These are phyloP conservation scores for Antitype chi DNA, from an alignment of 2,888 invertebrate species.

Conservation along the genomic window DNA sequence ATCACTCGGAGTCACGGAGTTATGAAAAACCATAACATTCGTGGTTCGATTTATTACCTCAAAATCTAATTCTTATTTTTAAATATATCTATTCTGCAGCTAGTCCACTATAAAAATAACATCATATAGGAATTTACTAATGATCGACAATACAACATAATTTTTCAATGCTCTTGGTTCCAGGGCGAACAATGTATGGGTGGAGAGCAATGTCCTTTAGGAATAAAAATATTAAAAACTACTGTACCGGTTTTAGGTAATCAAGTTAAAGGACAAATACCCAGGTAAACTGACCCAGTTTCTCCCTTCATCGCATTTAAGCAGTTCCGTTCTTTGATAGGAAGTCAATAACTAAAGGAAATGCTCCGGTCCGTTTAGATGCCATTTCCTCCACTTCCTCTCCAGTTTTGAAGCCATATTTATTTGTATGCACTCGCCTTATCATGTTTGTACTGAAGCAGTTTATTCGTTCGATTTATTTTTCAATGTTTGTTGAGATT, in stretches of 20 bases:
- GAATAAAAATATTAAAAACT: neutral
- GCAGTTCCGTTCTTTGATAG: constrained; percentile 17
- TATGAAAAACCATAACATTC: too few species aligned
- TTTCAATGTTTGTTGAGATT: constrained; percentile 15
- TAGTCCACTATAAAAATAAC: too few species aligned
- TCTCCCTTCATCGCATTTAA: constrained; percentile 5
- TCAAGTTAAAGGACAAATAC: constrained; percentile 11
- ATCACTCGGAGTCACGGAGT: too few species aligned
- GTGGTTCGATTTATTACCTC: too few species aligned
- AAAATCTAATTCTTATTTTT: too few species aligned
- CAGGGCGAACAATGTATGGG: too few species aligned
- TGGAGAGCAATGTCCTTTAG: too few species aligned
- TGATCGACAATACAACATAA: too few species aligned
- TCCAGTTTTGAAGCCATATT: constrained; percentile 33
- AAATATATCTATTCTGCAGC: too few species aligned
- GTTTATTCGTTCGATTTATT: constrained; percentile 10
- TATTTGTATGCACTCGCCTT: constrained; percentile 41
- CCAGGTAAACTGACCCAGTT: constrained; percentile 26
- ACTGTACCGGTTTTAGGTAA: neutral
- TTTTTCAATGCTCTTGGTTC: too few species aligned
- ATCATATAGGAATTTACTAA: too few species aligned
- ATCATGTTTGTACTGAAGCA: constrained; percentile 19
- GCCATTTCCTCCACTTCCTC: constrained; percentile 53
- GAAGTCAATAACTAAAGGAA: constrained; percentile 45
- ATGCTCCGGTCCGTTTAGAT: constrained; percentile 38